These are phyloP conservation scores for Pristis pectinata DNA, from an alignment of 2,797 vertebrate species.

Conservation along the genomic window DNA sequence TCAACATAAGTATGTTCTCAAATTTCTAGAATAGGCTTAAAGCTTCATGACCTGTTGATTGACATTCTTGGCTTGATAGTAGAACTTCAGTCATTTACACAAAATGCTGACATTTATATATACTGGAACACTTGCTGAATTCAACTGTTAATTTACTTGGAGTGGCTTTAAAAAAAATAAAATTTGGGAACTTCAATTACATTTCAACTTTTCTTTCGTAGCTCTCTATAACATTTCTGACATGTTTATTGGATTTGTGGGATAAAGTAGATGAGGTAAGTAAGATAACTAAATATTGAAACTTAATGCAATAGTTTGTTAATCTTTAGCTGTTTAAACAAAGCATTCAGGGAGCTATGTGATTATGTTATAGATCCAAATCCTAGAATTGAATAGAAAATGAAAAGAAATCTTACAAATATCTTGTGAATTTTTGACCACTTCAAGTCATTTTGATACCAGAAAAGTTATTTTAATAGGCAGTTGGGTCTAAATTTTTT, in stretches of 20 bases:
- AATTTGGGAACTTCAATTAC: background rate
- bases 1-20: background rate
- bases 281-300: background rate
- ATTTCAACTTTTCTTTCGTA: background rate
- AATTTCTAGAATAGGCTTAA: background rate
- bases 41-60: background rate
- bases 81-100: background rate
- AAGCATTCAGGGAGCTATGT: background rate
- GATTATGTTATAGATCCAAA: background rate
- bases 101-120: background rate
- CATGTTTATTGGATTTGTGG: constrained; percentile 14
- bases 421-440: background rate
- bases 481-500: background rate
- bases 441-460: background rate
- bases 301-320: background rate
- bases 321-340: background rate
- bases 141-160: background rate
- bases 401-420: background rate
- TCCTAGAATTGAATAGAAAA: background rate
- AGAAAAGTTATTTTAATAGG: background rate
- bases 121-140: constrained; percentile 15
- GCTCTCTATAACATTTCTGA: background rate
- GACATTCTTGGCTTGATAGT: too few species aligned
- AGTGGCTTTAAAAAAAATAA: too few species aligned
- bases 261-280: constrained; percentile 15